Evolutionary conservation across 2,888 invertebrate species (phyloP), one percentile per base, ranked within the genome.

Genomic region (Ormyrus thymus): DNA sequence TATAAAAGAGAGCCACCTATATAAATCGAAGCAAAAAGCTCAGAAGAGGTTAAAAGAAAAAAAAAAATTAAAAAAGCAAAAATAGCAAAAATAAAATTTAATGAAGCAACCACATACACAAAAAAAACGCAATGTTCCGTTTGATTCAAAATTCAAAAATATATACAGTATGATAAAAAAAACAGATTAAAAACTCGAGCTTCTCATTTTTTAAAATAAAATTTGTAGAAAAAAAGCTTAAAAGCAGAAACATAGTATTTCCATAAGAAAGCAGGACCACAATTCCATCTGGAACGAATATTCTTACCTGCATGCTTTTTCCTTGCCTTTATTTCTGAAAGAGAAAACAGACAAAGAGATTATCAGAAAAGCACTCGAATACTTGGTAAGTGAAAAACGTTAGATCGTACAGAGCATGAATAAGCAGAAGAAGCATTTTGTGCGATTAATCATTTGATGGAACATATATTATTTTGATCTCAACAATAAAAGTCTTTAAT

Each of bases 291-390:
- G 51, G 51, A 78, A 53, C 66, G 72, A 50, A 8, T 11, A 51
- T 65, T 83, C 91, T 91, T 90, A 94, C 94, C 94, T 92, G 94
- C 91, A 89, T 93, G 92, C 90, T 94, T 94, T 92, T 94, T 94
- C 91, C 94, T 92, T 89, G 93, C 93, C 90, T 94, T 94, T 91
- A 94, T 93, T 92, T 94, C 94, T 94, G 93, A 82, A 93, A 92
- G 84, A 86, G 85, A 86, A 79, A 79, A 75, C 48, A 71, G 48
- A 81, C 13, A 75, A 45, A 75, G 13, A 53, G n/a, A 79, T 78
- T 78, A 78, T 78, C 55, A 8, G 61, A 62, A 50, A 48, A 58
- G 74, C 50, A 58, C 58, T 69, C 45, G 29, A 51, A n/a, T 53
- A 53, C 51, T 66, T 51, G n/a, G 51, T 43, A 68, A 62, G 64